A percentile compares a stretch with the other conserved stretches of the same genome.
These are phyloP conservation scores for Plagiodera versicolora DNA, from an alignment of 2,888 invertebrate genomes.

Conservation along the genomic window DNA sequence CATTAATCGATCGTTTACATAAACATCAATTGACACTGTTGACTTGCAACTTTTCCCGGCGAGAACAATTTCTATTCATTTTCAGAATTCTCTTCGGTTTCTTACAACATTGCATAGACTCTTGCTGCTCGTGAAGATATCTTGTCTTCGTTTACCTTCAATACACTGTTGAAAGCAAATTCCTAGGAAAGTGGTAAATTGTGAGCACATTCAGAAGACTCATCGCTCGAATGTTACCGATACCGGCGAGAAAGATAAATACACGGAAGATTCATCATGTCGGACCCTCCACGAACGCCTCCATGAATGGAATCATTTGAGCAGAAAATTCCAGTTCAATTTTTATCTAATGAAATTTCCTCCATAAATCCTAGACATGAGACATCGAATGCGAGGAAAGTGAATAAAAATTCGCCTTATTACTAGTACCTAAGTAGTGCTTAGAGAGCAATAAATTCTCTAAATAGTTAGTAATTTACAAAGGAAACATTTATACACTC, in stretches of 20 bases:
- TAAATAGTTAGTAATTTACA: conserved; percentile 19
- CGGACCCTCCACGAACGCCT: conserved; percentile 12
- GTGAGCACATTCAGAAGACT: neutral
- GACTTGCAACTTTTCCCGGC: too few species aligned
- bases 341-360: conserved; percentile 15
- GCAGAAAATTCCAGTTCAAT: conserved; percentile 14
- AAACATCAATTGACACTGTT: too few species aligned
- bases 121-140: neutral
- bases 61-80: too few species aligned
- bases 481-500: conserved; percentile 17
- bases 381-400: conserved; percentile 9
- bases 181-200: neutral
- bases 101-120: too few species aligned
- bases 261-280: neutral
- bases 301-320: conserved; percentile 15
- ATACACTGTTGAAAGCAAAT: neutral
- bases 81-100: too few species aligned
- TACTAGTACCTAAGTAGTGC: conserved; percentile 12
- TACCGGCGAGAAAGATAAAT: neutral
- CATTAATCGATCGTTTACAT: too few species aligned
- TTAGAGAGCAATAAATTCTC: conserved; percentile 17
- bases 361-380: conserved; percentile 8
- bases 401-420: conserved; percentile 10
- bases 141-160: neutral
- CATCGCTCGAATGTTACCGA: neutral